Percentiles rank a stretch among this genome's conserved stretches.
Conservation (phyloP, 2,113 vertebrate species). For the Triplophysa tibetana region DNA sequence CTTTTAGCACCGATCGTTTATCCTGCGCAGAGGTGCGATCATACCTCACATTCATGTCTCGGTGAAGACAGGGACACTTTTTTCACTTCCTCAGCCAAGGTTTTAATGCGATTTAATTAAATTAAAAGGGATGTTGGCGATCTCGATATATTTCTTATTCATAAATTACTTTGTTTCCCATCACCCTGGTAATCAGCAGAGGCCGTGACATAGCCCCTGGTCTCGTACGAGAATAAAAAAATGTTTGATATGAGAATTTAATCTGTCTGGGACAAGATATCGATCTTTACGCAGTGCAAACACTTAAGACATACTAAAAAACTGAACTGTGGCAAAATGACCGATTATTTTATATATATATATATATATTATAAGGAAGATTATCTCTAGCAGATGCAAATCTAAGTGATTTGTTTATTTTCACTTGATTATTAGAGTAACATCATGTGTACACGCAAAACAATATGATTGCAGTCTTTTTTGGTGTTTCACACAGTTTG, state of each 20-base stretch:
- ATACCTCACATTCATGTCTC: slow-evolving; percentile 60
- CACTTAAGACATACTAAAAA: slow-evolving; percentile 20
- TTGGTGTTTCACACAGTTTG: too few relatives aligned
- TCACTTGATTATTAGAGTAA: too few relatives aligned
- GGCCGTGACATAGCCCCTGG: slow-evolving; percentile 39
- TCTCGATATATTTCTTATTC: slow-evolving; percentile 63
- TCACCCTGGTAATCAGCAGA: slow-evolving; percentile 59
- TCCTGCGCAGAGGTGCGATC: slow-evolving; percentile 52
- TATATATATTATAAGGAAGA: too few relatives aligned
- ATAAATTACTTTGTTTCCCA: slow-evolving; percentile 67
- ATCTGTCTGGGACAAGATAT: slow-evolving; percentile 33
- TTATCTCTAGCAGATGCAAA: too few relatives aligned
- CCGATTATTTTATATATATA: too few relatives aligned
- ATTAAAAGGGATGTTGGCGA: slow-evolving; percentile 72
- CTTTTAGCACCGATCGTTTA: slow-evolving; percentile 59
- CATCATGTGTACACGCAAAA: too few relatives aligned
- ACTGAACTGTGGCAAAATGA: not conserved
- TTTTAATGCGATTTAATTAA: slow-evolving; percentile 65
- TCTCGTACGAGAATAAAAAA: slow-evolving; percentile 49
- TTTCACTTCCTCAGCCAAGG: slow-evolving; percentile 23
- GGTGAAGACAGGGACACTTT: slow-evolving; percentile 47
- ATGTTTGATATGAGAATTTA: slow-evolving; percentile 50
- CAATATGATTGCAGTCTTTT: too few relatives aligned
- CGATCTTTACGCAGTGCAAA: slow-evolving; percentile 52
- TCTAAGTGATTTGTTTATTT: not conserved